These are phyloP conservation scores for Elaphurus davidianus DNA, from an alignment of 2,113 vertebrate genomes.

Conservation along the genomic window DNA sequence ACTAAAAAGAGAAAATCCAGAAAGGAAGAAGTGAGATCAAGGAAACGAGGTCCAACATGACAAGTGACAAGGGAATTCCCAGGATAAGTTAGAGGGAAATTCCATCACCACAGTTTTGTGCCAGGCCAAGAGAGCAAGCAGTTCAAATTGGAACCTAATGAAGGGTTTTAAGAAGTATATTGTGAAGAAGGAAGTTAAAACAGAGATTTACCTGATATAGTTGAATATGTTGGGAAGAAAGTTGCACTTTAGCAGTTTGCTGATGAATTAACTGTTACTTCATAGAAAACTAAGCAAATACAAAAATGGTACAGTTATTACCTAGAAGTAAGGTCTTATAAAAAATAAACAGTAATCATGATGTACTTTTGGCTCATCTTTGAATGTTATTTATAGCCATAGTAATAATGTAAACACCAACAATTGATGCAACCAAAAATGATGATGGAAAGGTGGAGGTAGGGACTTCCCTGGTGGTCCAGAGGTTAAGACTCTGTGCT, in stretches of 20 bases:
- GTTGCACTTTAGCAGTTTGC: neutral
- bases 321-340: neutral
- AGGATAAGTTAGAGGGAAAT: slow-evolving; percentile 4
- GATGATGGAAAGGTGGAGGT: neutral
- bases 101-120: neutral
- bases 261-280: neutral
- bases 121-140: neutral
- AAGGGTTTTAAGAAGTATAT: neutral
- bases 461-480: neutral
- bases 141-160: neutral
- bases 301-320: neutral
- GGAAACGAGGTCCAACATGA: neutral
- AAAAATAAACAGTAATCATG: neutral
- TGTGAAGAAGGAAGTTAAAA: neutral
- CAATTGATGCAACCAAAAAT: neutral
- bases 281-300: neutral
- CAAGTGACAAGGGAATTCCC: neutral
- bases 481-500: neutral
- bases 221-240: slow-evolving; percentile 7
- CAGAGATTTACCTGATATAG: neutral
- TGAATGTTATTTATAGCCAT: slow-evolving; percentile 2
- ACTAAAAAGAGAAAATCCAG: slow-evolving; percentile 18
- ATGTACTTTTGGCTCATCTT: neutral
- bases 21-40: neutral
- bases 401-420: neutral